phyloP scores from a whole-genome alignment of 2,113 vertebrate species.

The Eonycteris spelaea region DNA sequence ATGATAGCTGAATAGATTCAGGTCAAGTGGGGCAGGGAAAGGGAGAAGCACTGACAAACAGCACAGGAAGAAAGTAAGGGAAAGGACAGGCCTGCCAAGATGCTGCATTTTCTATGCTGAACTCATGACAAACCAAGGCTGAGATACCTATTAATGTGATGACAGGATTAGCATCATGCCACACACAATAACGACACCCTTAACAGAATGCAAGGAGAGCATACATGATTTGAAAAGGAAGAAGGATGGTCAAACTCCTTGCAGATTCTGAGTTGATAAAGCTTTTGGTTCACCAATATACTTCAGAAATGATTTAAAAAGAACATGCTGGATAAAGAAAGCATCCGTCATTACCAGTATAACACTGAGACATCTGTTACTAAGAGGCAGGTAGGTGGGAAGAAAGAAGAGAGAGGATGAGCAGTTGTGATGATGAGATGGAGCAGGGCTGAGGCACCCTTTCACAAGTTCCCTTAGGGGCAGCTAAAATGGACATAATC shows the following conservation, averaged over 20 bases:
- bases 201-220: not conserved
- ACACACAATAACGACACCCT: too few species aligned
- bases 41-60: not conserved
- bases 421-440: accelerated
- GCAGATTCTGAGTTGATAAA: not conserved
- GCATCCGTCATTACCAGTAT: not conserved
- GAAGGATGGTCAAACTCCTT: not conserved
- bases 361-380: not conserved
- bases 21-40: not conserved
- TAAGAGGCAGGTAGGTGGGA: not conserved
- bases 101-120: not conserved
- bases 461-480: not conserved
- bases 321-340: not conserved
- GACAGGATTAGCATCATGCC: not conserved
- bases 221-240: not conserved
- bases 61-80: not conserved
- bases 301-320: not conserved
- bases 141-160: not conserved
- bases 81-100: not conserved
- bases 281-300: not conserved
- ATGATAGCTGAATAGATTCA: not conserved
- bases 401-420: too few species aligned
- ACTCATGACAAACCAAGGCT: not conserved
- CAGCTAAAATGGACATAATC: too few species aligned
- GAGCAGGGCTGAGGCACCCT: accelerated